phyloP scores from a whole-genome alignment of 2,888 invertebrate species.

The Merodon equestris region DNA sequence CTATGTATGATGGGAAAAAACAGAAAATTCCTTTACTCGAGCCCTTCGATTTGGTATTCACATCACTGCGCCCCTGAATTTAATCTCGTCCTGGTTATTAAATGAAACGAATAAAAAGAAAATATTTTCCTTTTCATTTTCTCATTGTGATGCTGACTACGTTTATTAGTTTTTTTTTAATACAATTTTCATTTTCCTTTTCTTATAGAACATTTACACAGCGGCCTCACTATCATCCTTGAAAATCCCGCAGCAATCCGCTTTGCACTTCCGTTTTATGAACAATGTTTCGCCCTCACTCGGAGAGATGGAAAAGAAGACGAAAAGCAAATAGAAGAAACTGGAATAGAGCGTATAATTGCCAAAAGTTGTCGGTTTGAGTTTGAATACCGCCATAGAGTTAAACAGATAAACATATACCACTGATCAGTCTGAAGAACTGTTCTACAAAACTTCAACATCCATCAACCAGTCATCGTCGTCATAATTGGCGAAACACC shows the following conservation, averaged over 20 bases:
- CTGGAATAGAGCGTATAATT: constrained; percentile 7
- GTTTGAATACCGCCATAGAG: too few relatives aligned
- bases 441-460: constrained; percentile 3
- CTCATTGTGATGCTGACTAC: constrained; percentile 6
- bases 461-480: constrained; percentile 32
- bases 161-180: constrained; percentile 40
- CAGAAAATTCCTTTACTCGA: too few relatives aligned
- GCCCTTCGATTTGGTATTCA: not conserved
- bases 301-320: constrained; percentile 2
- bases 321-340: constrained; percentile 5
- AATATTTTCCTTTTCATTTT: not conserved
- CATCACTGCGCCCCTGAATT: constrained; percentile 4
- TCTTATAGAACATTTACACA: constrained; percentile 53
- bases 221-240: not conserved
- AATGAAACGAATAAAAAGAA: not conserved
- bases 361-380: too few relatives aligned
- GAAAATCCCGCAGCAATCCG: not conserved
- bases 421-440: too few relatives aligned
- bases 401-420: too few relatives aligned
- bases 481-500: constrained; percentile 25
- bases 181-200: constrained; percentile 20
- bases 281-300: constrained; percentile 31
- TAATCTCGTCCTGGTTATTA: not conserved
- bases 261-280: constrained; percentile 2
- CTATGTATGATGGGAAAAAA: too few relatives aligned